A percentile compares a stretch with the other conserved stretches of the same genome.
These are phyloP conservation scores for Leptinotarsa haldemani DNA, from an alignment of 2,888 invertebrate genomes.

Conservation along the genomic window DNA sequence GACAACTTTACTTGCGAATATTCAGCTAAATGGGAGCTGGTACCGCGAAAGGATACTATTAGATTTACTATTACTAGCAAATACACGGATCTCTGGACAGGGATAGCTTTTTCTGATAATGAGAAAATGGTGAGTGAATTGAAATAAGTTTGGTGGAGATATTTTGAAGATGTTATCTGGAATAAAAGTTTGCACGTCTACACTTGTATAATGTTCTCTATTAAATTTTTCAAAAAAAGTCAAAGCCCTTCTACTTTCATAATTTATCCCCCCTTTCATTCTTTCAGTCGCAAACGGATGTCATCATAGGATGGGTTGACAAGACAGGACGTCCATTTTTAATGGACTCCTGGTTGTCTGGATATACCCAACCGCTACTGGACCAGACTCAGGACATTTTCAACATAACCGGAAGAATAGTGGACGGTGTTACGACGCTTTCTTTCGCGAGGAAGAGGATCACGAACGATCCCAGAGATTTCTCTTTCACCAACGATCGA, in stretches of 20 bases:
- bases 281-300: conserved; percentile 84
- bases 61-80: conserved; percentile 82
- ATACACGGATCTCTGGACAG: conserved; percentile 87
- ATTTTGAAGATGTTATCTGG: no score
- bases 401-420: conserved; percentile 75
- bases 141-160: no score
- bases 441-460: conserved; percentile 82
- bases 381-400: conserved; percentile 81
- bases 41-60: conserved; percentile 77
- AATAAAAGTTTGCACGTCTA: no score
- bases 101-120: conserved; percentile 88
- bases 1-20: conserved; percentile 80
- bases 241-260: no score
- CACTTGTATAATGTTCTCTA: no score
- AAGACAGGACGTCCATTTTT: conserved; percentile 82
- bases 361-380: conserved; percentile 80
- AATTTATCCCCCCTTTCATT: conserved; percentile 10
- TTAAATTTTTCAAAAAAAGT: no score
- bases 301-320: conserved; percentile 90
- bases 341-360: conserved; percentile 89
- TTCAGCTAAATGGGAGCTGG: conserved; percentile 83
- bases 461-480: conserved; percentile 79
- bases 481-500: conserved; percentile 83
- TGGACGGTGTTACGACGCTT: conserved; percentile 82
- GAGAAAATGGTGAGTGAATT: conserved; percentile 78